Conservation (phyloP, 1,140 invertebrate genomes). For the Anadara kagoshimensis region DNA sequence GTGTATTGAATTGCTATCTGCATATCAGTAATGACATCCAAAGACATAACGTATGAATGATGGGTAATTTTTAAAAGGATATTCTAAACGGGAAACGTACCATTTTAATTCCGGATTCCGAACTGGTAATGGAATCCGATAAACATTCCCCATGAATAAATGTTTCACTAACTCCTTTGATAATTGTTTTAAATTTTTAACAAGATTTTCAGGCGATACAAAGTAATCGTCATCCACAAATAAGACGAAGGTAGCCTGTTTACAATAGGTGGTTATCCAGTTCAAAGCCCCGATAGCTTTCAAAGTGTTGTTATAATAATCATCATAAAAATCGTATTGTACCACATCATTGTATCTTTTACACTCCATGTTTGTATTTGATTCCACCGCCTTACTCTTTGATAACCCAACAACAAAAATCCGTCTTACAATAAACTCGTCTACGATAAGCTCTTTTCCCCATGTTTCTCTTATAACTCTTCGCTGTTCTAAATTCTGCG, state of each 20-base stretch:
- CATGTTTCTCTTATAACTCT: conserved; percentile 1
- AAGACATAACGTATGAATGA: conserved; percentile 20
- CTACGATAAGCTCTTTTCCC: background rate
- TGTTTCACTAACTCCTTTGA: background rate
- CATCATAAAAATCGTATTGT: conserved; percentile 26
- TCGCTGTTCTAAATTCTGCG: too few relatives aligned
- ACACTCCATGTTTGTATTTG: background rate
- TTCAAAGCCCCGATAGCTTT: conserved; percentile 25
- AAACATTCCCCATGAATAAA: conserved; percentile 4
- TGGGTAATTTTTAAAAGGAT: conserved; percentile 11
- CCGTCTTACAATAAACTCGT: background rate
- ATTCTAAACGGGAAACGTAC: conserved; percentile 8
- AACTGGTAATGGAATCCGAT: background rate
- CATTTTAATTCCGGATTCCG: conserved; percentile 10
- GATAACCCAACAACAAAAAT: conserved; percentile 29
- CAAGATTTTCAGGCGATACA: conserved; percentile 2
- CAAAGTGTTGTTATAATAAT: conserved; percentile 27
- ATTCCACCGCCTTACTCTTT: background rate
- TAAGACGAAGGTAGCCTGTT: conserved; percentile 10
- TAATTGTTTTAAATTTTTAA: background rate
- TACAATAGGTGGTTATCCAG: conserved; percentile 15
- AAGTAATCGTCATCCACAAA: conserved; percentile 32
- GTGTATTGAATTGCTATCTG: conserved; percentile 7
- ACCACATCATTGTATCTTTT: conserved; percentile 10
- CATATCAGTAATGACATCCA: background rate